These are phyloP conservation scores for Nomada fabriciana DNA, from an alignment of 2,888 invertebrate genomes.

Conservation along the genomic window DNA sequence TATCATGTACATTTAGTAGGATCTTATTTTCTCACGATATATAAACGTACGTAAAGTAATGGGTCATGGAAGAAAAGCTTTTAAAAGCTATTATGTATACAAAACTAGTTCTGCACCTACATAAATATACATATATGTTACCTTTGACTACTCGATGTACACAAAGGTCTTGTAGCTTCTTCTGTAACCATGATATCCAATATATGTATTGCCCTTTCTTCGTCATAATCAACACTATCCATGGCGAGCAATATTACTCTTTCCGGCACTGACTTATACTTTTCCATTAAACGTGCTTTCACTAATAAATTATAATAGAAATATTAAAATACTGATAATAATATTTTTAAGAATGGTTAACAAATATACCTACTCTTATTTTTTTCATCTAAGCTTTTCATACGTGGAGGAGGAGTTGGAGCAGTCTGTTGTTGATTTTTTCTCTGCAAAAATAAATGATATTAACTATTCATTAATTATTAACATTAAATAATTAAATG, in stretches of 20 bases:
- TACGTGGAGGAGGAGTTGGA: slow-evolving; percentile 87
- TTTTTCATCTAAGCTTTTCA: slow-evolving; percentile 90
- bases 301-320: slow-evolving; percentile 85
- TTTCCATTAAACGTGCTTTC: slow-evolving; percentile 89
- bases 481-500: neutral
- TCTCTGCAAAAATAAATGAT: slow-evolving; percentile 47
- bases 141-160: slow-evolving; percentile 81
- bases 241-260: slow-evolving; percentile 93
- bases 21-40: neutral
- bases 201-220: slow-evolving; percentile 92
- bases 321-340: neutral
- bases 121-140: slow-evolving; percentile 51
- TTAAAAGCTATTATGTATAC: neutral
- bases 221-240: slow-evolving; percentile 94
- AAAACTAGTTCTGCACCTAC: neutral
- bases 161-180: slow-evolving; percentile 85
- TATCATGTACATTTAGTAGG: neutral
- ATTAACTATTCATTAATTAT: slow-evolving; percentile 10
- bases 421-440: slow-evolving; percentile 67
- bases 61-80: neutral
- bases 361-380: slow-evolving; percentile 86
- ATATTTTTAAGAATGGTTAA: neutral
- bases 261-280: slow-evolving; percentile 91
- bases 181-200: slow-evolving; percentile 90
- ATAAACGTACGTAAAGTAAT: too few species aligned